Evolutionary conservation across 2,888 invertebrate species (phyloP).

Genomic region (Agriopis aurantiaria): DNA sequence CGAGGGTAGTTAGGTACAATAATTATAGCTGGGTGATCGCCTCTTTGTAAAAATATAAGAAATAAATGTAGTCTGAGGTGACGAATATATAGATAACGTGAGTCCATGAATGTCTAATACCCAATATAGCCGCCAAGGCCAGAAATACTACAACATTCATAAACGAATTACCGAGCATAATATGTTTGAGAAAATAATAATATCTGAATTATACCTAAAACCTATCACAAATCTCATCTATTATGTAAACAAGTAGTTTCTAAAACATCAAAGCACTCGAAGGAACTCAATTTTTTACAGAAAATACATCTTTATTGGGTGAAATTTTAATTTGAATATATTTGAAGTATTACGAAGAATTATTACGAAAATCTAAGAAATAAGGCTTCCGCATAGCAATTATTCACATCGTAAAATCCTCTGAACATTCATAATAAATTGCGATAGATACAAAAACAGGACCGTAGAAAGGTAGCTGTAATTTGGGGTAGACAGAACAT

Average conservation of each 20-base stretch:
- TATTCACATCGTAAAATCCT: slow-evolving; percentile 32
- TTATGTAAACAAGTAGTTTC: background rate
- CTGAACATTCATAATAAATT: slow-evolving; percentile 31
- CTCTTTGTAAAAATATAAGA: too few species aligned
- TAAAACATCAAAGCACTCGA: background rate
- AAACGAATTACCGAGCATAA: too few species aligned
- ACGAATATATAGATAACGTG: too few species aligned
- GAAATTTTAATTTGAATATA: slow-evolving; percentile 2
- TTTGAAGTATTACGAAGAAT: slow-evolving; percentile 13
- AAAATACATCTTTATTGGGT: background rate
- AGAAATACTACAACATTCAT: too few species aligned
- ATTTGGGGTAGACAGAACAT: background rate
- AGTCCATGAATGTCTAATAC: too few species aligned
- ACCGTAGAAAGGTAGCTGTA: background rate
- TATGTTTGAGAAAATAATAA: background rate
- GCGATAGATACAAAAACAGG: slow-evolving; percentile 29
- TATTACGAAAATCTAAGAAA: slow-evolving; percentile 19
- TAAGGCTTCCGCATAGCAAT: slow-evolving; percentile 28
- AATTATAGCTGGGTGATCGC: too few species aligned
- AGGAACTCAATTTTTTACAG: background rate
- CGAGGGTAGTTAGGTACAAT: too few species aligned
- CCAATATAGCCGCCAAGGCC: too few species aligned
- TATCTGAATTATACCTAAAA: background rate
- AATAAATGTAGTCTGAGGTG: too few species aligned
- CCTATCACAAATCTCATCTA: background rate